Evolutionary conservation across 2,113 vertebrate species (phyloP), one percentile per base, ranked within the genome.

Genomic region (Psittacara wagleri): DNA sequence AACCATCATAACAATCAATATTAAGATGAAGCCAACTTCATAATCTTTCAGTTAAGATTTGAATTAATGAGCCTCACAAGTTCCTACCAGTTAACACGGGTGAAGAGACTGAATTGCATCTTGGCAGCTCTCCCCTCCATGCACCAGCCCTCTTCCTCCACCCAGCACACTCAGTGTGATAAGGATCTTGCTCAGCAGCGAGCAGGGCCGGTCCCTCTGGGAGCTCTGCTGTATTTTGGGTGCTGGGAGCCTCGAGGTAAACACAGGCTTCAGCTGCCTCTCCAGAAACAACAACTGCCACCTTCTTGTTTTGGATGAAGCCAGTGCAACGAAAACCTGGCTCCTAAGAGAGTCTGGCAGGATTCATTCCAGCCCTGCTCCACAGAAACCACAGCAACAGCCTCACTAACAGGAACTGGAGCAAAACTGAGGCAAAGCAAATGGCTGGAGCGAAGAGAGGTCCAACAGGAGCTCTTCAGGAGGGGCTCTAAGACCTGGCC

Each of bases 401-500:
- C 37, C 49, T 28, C 28, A 4, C 57, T 24, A 23, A 44, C 13
- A 46, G 87, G 54, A 69, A 43, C 8, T 66, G 92, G 72, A 85
- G 63, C 37, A 37, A 59, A 83, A 19, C 25, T 2, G 17, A 70
- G 33, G 72, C 49, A 37, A 48, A 67, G 35, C 46, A 63, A 76
- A 54, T 3, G 24, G 49, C 73, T 61, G 85, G 49, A 62, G 37
- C 1, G 17, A 52, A 63, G 70, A 68, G 35, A 94, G 59, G 94
- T 19, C 59, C 4, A 5, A 11, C 23, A 9, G 63, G 52, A 64
- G 57, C 19, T 13, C 75, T 68, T 6, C 7, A 18, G 29, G 52
- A 33, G 0, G 0, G 33, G 9, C 7, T 33, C 7, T 63, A 54
- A n/a, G 37, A 35, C 48, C 2, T 5, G 1, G 9, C 2, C 9